phyloP scores from a whole-genome alignment of 2,113 vertebrate species.

The Ursus arctos region DNA sequence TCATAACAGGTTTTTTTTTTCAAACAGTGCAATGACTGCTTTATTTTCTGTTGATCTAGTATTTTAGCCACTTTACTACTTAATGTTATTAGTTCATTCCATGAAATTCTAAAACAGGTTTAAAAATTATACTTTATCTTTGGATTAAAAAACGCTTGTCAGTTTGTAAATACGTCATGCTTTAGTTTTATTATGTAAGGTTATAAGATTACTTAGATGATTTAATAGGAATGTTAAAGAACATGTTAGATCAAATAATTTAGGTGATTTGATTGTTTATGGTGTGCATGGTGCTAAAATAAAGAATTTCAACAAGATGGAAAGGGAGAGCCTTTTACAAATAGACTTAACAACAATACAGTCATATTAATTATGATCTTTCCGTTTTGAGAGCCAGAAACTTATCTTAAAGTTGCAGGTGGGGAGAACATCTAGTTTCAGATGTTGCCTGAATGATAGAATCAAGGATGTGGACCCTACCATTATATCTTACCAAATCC shows the following conservation, averaged over 20 bases:
- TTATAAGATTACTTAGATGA: not conserved
- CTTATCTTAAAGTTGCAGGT: not conserved
- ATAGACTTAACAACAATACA: not conserved
- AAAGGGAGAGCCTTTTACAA: not conserved
- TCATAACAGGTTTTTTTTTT: not conserved
- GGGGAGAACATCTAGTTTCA: not conserved
- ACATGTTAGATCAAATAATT: not conserved
- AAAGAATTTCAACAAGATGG: not conserved
- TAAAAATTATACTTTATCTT: not conserved
- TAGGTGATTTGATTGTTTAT: not conserved
- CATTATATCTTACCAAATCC: not conserved
- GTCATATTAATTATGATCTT: not conserved
- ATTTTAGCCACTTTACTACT: not conserved
- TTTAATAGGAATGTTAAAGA: constrained; percentile 31
- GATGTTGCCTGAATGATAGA: not conserved
- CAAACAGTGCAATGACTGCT: not conserved
- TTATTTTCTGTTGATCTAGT: not conserved
- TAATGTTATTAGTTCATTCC: not conserved
- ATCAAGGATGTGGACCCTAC: not conserved
- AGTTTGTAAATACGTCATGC: constrained; percentile 3
- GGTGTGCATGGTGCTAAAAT: not conserved
- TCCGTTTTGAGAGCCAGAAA: not conserved
- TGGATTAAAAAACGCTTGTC: not conserved
- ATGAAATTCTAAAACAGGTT: not conserved
- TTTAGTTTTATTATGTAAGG: not conserved